Evolutionary conservation across 2,113 vertebrate species (phyloP).

Genomic region (Hippoglossus stenolepis): DNA sequence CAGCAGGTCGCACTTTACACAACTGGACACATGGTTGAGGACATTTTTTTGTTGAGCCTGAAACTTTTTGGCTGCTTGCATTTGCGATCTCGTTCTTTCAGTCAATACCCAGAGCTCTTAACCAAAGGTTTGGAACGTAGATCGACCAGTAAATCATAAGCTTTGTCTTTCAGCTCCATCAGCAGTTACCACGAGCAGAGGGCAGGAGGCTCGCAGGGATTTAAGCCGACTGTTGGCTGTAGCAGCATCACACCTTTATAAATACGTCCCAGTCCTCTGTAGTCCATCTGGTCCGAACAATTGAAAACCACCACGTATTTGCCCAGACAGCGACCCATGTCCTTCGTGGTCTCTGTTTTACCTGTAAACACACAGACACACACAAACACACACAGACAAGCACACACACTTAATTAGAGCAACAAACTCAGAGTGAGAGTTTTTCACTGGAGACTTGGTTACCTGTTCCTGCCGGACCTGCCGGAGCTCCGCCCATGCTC

Average conservation of each 20-base stretch:
- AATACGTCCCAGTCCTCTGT: slow-evolving; percentile 92
- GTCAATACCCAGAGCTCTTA: no score
- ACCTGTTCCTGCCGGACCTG: slow-evolving; percentile 91
- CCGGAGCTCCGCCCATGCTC: slow-evolving; percentile 94
- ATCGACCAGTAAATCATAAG: no score
- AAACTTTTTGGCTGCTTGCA: no score
- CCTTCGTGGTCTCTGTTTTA: slow-evolving; percentile 94
- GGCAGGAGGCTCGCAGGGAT: not conserved
- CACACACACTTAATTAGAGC: not conserved
- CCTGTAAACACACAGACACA: slow-evolving; percentile 72
- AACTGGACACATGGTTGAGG: no score
- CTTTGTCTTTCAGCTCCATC: no score
- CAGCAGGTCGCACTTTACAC: no score
- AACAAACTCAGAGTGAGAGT: not conserved
- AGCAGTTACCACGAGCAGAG: not conserved
- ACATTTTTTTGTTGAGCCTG: no score
- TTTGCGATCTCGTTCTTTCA: no score
- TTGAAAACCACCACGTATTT: slow-evolving; percentile 95
- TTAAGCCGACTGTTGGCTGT: no score
- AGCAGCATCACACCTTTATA: slow-evolving; percentile 84
- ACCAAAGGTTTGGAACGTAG: no score
- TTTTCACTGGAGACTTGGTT: not conserved
- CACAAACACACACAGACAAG: slow-evolving; percentile 12
- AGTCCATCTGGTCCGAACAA: slow-evolving; percentile 96
- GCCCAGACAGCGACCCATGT: slow-evolving; percentile 93